Base-by-base conservation (phyloP, 2,113 vertebrate species). In the Scytalopus superciliaris region DNA sequence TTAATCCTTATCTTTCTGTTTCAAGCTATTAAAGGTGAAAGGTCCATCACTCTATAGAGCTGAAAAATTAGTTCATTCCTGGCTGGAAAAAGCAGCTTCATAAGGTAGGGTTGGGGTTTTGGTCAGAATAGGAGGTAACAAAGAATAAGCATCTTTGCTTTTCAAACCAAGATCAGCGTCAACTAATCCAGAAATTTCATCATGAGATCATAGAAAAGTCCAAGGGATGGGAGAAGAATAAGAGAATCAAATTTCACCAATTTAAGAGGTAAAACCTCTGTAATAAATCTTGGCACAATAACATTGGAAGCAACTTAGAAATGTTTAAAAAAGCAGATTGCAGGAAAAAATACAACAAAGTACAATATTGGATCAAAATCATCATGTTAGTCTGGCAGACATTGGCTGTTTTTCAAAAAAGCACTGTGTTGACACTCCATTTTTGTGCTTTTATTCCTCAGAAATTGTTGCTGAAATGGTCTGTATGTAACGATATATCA, bases 371-470 rank as follows among this genome's bases (percentile, higher is more conserved):
- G 8, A 60, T 67, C 24, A 66, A 84, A 87, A 88, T 40, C 19
- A n/a, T 30, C 0, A 2, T 40, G 4, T 21, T 63, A 63, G 10
- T 66, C 42, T 72, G 62, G n/a, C n/a, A 89, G n/a, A 64, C 23
- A 24, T 2, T 42, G 19, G 2, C 17, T 68, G 19, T 13, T 93
- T 87, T 62, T 74, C 31, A 19, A 37, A 72, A 74, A 82, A 73
- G 2, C 11, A 16, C 18, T 76, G 76, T 42, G 10, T 60, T 83
- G 25, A 57, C 42, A 53, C 4, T 2, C 7, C 0, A 1, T 5
- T 68, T 84, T 75, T 79, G 8, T 64, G 52, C 17, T 79, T 81
- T 91, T 82, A 53, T 75, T 91, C 53, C 53, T 69, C 31, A 53
- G 0, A 5, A 72, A 60, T 33, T 83, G 12, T 60, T 76, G 16